Conservation (phyloP, 2,113 vertebrate species). For the pig (Sus scrofa) region T2T-Sscrofa CM000815.6:105039001-105039500, state of each 20-base stretch:
- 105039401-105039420: slow-evolving; percentile 33
- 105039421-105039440: slow-evolving; percentile 4
- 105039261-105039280: slow-evolving; percentile 80
- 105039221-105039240: slow-evolving; percentile 76
- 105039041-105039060: slow-evolving; percentile 79
- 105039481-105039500: not conserved
- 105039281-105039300: slow-evolving; percentile 70
- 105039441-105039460: slow-evolving; percentile 32
- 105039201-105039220: slow-evolving; percentile 79
- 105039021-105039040: slow-evolving; percentile 78
- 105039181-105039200: slow-evolving; percentile 81
- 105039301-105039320: slow-evolving; percentile 60
- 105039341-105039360: slow-evolving; percentile 57
- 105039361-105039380: not conserved
- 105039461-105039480: not conserved
- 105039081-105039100: slow-evolving; percentile 83
- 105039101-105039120: slow-evolving; percentile 65
- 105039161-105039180: slow-evolving; percentile 80
- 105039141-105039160: slow-evolving; percentile 76
- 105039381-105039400: slow-evolving; percentile 62
- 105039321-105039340: slow-evolving; percentile 1
- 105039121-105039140: slow-evolving; percentile 84
- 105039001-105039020: slow-evolving; percentile 83
- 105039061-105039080: slow-evolving; percentile 82
- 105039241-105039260: slow-evolving; percentile 76